Evolutionary conservation across 1,140 invertebrate species (phyloP).

Genomic region (Drosophila leontia): DNA sequence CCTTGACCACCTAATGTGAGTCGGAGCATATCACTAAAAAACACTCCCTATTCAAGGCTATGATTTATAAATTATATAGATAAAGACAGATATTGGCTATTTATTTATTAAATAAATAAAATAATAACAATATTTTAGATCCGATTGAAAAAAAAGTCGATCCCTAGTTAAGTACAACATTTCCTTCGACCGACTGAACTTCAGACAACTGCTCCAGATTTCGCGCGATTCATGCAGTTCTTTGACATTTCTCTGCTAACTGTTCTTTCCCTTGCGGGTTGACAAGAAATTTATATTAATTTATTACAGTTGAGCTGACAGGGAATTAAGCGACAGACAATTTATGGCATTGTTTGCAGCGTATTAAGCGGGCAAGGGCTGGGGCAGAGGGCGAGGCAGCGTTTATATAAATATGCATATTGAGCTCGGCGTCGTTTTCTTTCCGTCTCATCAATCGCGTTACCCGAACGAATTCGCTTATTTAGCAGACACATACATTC

Average conservation of each 20-base stretch:
- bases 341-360: conserved; percentile 84
- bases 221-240: conserved; percentile 30
- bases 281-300: conserved; percentile 85
- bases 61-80: no score
- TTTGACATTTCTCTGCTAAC: conserved; percentile 34
- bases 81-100: no score
- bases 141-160: no score
- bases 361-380: conserved; percentile 51
- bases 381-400: conserved; percentile 35
- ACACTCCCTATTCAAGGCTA: no score
- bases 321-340: conserved; percentile 83
- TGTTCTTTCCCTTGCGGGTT: conserved; percentile 33
- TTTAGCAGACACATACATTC: background rate
- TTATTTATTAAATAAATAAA: no score
- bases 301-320: conserved; percentile 84
- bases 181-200: background rate
- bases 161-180: background rate
- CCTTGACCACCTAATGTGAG: no score
- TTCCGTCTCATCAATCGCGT: conserved; percentile 28
- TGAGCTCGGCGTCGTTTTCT: conserved; percentile 5
- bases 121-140: background rate
- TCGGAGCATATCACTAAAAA: no score
- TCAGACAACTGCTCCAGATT: conserved; percentile 12
- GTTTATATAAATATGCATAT: conserved; percentile 70
- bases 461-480: conserved; percentile 11